These are phyloP conservation scores for Piezodorus guildinii DNA, from an alignment of 1,140 invertebrate genomes.

Conservation along the genomic window DNA sequence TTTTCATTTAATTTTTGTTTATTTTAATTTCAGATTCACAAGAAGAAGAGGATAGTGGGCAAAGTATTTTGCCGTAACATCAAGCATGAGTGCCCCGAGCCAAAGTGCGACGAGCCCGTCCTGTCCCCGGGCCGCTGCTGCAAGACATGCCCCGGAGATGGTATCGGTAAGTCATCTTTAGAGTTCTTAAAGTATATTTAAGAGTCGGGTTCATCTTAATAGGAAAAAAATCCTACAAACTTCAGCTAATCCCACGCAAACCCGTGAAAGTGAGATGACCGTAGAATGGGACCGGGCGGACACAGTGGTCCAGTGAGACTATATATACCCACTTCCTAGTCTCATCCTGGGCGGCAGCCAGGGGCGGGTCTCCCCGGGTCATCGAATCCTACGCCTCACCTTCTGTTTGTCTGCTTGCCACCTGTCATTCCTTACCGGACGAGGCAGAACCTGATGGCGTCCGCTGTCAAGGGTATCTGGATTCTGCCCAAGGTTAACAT, in stretches of 20 bases:
- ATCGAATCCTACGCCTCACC: not conserved
- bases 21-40: constrained; percentile 58
- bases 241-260: too few relatives aligned
- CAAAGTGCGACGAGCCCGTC: constrained; percentile 73
- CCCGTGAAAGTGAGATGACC: too few relatives aligned
- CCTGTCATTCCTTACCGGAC: not conserved
- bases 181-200: not conserved
- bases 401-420: not conserved
- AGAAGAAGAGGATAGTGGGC: constrained; percentile 73
- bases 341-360: not conserved
- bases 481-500: too few relatives aligned
- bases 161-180: constrained; percentile 49
- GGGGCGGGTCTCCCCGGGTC: constrained; percentile 6
- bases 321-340: not conserved
- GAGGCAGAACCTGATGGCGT: not conserved
- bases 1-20: constrained; percentile 19
- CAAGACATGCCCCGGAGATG: constrained; percentile 73
- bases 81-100: constrained; percentile 78
- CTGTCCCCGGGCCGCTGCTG: constrained; percentile 73
- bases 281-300: too few relatives aligned
- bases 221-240: too few relatives aligned
- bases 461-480: constrained; percentile 1
- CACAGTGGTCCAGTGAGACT: not conserved
- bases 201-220: too few relatives aligned
- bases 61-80: constrained; percentile 77